phyloP scores from a whole-genome alignment of 2,888 invertebrate genomes.

The Pherbina coryleti region DNA sequence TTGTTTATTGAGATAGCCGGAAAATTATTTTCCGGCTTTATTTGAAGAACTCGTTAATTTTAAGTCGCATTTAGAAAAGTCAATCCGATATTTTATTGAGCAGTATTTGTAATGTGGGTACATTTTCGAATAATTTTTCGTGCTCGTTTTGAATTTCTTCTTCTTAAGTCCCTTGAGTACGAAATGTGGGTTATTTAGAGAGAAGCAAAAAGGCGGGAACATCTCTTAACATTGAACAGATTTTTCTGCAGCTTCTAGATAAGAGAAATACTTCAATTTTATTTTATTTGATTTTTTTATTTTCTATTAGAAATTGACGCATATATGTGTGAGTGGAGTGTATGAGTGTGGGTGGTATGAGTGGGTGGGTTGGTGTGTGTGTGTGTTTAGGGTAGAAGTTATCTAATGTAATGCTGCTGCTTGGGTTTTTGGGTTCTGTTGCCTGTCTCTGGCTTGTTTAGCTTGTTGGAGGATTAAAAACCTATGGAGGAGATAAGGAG shows the following conservation, averaged over 20 bases:
- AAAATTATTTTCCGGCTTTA: no score
- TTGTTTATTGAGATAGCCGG: no score
- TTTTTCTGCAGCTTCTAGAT: slow-evolving; percentile 23
- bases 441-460: background rate
- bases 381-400: background rate
- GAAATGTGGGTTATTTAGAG: no score
- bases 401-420: no score
- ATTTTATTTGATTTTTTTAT: background rate
- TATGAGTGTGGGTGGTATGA: background rate
- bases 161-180: no score
- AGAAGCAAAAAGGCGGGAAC: no score
- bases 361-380: background rate
- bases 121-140: no score
- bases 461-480: background rate
- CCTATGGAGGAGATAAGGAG: background rate
- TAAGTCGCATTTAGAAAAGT: no score
- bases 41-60: no score
- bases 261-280: slow-evolving; percentile 19
- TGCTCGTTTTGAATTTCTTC: no score
- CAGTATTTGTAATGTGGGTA: no score
- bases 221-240: slow-evolving; percentile 1
- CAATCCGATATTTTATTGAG: no score
- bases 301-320: slow-evolving; percentile 1
- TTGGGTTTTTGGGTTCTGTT: background rate
- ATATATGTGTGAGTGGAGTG: background rate